These are phyloP conservation scores for Dasypolia templi DNA, from an alignment of 2,888 invertebrate species.

Conservation along the genomic window DNA sequence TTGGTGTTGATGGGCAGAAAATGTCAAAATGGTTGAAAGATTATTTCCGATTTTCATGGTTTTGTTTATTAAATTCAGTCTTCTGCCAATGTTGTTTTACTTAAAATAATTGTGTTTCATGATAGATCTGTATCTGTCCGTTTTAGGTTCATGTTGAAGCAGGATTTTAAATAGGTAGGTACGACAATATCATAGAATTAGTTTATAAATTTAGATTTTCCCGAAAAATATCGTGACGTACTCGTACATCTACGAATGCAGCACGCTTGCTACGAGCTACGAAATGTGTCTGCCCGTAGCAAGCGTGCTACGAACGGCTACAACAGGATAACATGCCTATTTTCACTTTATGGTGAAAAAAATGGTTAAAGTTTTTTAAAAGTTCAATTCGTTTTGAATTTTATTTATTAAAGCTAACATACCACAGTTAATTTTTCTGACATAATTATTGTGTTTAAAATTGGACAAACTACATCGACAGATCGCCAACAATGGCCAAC, in stretches of 20 bases:
- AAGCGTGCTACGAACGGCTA: constrained; percentile 21
- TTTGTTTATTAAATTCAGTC: background rate
- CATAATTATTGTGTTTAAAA: no score
- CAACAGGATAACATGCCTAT: constrained; percentile 16
- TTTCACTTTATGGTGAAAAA: background rate
- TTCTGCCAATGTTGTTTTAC: background rate
- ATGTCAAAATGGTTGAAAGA: constrained; percentile 1
- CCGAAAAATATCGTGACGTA: background rate
- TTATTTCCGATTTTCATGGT: background rate
- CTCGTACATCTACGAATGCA: background rate
- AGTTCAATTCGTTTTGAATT: background rate
- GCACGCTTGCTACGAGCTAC: constrained; percentile 34
- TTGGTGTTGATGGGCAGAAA: constrained; percentile 9
- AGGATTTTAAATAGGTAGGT: background rate
- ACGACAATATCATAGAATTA: background rate
- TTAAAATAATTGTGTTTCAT: background rate
- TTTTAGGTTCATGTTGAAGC: background rate
- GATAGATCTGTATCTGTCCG: background rate
- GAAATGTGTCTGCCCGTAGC: constrained; percentile 30
- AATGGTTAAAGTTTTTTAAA: background rate
- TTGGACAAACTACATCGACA: background rate
- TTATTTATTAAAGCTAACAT: background rate
- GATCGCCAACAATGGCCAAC: background rate
- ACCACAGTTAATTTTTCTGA: background rate
- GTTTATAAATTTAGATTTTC: background rate